Percentiles rank a stretch among this genome's conserved stretches.
Evolutionary conservation across 2,797 vertebrate genomes (phyloP).

Genomic region (Acropternis orthonyx): DNA sequence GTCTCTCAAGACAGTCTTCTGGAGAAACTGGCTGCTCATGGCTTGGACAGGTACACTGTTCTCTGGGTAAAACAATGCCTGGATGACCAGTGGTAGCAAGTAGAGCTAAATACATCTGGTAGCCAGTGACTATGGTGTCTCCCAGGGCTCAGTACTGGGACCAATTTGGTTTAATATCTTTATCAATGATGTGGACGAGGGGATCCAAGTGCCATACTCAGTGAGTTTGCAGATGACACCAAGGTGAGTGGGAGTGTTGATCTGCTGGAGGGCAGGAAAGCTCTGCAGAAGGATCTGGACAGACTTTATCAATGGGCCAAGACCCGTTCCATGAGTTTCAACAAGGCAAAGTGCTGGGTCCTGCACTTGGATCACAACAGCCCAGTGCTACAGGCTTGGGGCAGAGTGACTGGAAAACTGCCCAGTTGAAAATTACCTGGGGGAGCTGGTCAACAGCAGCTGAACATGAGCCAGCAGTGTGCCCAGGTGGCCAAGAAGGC

Average conservation of each 20-base stretch:
- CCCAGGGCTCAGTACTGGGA: neutral
- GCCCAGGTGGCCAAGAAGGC: neutral
- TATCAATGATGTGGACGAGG: fast-evolving
- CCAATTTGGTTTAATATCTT: neutral
- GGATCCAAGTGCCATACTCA: fast-evolving
- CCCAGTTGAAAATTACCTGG: neutral
- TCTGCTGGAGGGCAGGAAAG: neutral
- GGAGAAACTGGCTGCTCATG: neutral
- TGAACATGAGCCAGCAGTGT: neutral
- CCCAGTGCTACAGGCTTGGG: neutral
- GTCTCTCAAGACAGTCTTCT: neutral
- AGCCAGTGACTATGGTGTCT: neutral
- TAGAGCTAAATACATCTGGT: neutral
- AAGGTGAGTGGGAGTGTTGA: neutral
- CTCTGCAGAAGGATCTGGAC: neutral
- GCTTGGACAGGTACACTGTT: neutral
- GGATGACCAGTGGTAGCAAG: neutral
- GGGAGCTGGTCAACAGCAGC: neutral
- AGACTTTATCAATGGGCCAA: fast-evolving
- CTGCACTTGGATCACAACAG: neutral
- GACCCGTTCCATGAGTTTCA: neutral
- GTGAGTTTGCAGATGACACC: no score
- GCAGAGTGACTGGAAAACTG: neutral
- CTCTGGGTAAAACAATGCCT: neutral
- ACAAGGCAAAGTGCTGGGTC: neutral